These are phyloP conservation scores for Campaea margaritaria DNA, from an alignment of 2,888 invertebrate genomes.

Conservation along the genomic window DNA sequence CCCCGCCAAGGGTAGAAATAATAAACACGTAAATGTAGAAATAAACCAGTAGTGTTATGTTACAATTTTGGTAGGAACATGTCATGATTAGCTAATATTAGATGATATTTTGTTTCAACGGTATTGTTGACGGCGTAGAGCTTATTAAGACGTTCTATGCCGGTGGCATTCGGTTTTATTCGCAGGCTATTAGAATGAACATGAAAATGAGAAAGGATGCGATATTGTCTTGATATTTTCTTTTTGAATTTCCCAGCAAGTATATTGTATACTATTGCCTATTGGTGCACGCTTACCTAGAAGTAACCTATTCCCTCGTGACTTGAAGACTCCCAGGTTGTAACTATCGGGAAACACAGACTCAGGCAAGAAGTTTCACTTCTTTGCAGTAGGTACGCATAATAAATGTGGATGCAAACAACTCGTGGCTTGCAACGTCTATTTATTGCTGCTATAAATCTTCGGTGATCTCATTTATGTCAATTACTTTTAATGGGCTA, in stretches of 20 bases:
- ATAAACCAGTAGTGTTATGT: constrained; percentile 42
- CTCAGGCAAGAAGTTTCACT: too few species aligned
- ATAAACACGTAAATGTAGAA: constrained; percentile 41
- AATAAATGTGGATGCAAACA: too few species aligned
- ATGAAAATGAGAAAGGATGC: background rate
- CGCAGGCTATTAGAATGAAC: background rate
- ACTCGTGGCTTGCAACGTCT: too few species aligned
- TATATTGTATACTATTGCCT: too few species aligned
- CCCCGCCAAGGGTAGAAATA: constrained; percentile 30
- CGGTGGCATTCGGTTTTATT: constrained; percentile 6
- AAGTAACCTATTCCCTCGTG: too few species aligned
- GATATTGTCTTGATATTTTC: background rate
- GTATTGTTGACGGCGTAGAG: background rate
- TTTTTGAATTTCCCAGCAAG: background rate
- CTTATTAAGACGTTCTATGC: background rate
- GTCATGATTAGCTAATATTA: constrained; percentile 29
- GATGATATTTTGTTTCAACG: constrained; percentile 18
- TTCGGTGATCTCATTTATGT: too few species aligned
- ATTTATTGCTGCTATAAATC: too few species aligned
- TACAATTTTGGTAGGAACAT: constrained; percentile 27
- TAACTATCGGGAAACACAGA: too few species aligned
- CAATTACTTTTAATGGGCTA: too few species aligned
- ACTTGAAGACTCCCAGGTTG: too few species aligned
- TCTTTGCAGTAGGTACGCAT: too few species aligned
- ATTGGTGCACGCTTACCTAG: too few species aligned